These are phyloP conservation scores for Sclerurus mexicanus DNA, from an alignment of 2,113 vertebrate species.

Conservation along the genomic window DNA sequence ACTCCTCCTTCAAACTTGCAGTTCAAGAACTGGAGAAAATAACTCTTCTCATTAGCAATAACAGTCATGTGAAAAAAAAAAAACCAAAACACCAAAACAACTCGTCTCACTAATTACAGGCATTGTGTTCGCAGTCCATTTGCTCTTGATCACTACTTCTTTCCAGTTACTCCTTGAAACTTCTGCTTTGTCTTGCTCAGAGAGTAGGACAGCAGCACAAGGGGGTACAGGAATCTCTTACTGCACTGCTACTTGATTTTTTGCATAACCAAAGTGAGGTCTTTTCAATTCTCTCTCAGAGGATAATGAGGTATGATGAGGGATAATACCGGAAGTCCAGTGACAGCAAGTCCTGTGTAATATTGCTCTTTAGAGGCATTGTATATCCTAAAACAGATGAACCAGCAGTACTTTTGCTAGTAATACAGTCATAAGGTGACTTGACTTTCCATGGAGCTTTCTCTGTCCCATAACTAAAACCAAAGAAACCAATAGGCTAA, in stretches of 20 bases:
- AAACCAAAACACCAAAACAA: neutral
- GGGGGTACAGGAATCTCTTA: neutral
- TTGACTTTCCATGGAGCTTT: neutral
- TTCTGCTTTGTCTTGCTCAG: neutral
- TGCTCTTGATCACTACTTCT: conserved; percentile 32
- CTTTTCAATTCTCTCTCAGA: neutral
- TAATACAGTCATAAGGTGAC: neutral
- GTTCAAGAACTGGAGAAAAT: neutral
- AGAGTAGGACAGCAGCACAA: neutral
- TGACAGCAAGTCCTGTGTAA: neutral
- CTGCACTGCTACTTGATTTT: neutral
- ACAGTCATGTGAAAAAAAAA: neutral
- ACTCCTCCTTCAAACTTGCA: neutral
- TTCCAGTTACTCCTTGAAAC: neutral
- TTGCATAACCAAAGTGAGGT: neutral
- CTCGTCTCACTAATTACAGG: conserved; percentile 19
- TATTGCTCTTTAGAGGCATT: neutral
- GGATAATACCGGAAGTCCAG: neutral
- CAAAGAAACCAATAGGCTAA: neutral
- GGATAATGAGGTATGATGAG: neutral
- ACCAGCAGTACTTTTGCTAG: neutral
- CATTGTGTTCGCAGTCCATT: neutral
- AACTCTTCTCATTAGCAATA: neutral
- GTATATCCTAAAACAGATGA: neutral
- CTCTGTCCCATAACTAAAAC: neutral